Base-by-base conservation (phyloP, 2,888 invertebrate genomes). In the Patella ulyssiponensis region DNA sequence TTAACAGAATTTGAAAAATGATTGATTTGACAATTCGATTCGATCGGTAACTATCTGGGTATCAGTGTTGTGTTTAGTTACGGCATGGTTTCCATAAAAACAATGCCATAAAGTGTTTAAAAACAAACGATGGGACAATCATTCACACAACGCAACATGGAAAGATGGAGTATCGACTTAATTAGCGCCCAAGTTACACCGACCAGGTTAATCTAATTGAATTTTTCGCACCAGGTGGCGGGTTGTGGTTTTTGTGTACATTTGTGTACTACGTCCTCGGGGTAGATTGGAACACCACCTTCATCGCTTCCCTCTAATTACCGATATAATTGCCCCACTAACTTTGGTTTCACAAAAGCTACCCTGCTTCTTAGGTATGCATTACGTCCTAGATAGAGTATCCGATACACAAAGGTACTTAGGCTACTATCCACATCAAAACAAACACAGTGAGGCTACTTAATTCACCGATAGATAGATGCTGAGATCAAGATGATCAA, bases 131-230 rank as follows among this genome's bases (percentile, higher is more conserved):
- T 44, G 44, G 44, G 44, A 9, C 44, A 44, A 44, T 44, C 44
- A 44, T 44, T 44, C 44, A 44, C 44, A 44, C 44, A 44, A 44
- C 44, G 44, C 44, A 44, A 44, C 44, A 44, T 44, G 44, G 44
- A 44, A 44, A 44, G 44, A 44, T 44, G 44, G 9, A 44, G 14
- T 64, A 64, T 64, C 64, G 64, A 64, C 64, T 64, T 64, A 64
- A 64, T 64, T 64, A 64, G 64, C 64, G 23, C 20, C 64, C 23
- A 64, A 64, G 23, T 64, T 64, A 64, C 64, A 23, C 23, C 20
- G 64, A 64, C 20, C 20, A 64, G 64, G 64, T 64, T 64, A 64
- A 64, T 64, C 64, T 64, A 64, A 23, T 64, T 64, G 64, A 64
- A 64, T 64, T 64, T 44, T 23, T 64, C 64, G 23, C 64, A 64